These are phyloP conservation scores for Orycteropus afer DNA, from an alignment of 2,113 vertebrate genomes.

Conservation along the genomic window DNA sequence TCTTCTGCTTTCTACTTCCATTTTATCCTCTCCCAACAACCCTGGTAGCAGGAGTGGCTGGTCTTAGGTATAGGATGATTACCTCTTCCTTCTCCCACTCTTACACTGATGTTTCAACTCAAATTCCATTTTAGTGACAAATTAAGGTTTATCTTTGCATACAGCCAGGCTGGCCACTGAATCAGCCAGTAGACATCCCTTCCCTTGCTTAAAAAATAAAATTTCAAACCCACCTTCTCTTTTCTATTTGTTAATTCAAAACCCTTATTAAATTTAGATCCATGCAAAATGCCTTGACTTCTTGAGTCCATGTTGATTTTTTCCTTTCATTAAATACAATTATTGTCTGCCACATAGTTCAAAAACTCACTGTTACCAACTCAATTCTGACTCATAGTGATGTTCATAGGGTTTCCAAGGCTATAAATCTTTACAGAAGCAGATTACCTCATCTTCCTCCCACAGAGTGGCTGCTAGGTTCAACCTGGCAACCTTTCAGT, in stretches of 20 bases:
- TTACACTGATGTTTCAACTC: background rate
- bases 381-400: too few relatives aligned
- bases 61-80: background rate
- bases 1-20: background rate
- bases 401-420: too few relatives aligned
- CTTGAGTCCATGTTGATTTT: background rate
- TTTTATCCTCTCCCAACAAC: background rate
- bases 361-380: too few relatives aligned
- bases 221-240: background rate
- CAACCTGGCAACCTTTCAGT: too few relatives aligned
- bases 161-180: background rate
- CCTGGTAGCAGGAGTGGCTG: background rate
- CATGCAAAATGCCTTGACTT: background rate
- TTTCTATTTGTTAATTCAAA: background rate
- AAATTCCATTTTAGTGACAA: background rate
- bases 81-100: background rate
- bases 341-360: background rate
- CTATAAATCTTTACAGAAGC: too few relatives aligned
- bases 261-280: background rate
- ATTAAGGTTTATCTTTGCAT: background rate
- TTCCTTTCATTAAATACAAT: constrained; percentile 30
- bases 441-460: too few relatives aligned
- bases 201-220: background rate
- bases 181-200: background rate
- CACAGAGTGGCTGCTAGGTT: too few relatives aligned